phyloP scores from a whole-genome alignment of 2,113 vertebrate genomes.

The Tapirus terrestris region DNA sequence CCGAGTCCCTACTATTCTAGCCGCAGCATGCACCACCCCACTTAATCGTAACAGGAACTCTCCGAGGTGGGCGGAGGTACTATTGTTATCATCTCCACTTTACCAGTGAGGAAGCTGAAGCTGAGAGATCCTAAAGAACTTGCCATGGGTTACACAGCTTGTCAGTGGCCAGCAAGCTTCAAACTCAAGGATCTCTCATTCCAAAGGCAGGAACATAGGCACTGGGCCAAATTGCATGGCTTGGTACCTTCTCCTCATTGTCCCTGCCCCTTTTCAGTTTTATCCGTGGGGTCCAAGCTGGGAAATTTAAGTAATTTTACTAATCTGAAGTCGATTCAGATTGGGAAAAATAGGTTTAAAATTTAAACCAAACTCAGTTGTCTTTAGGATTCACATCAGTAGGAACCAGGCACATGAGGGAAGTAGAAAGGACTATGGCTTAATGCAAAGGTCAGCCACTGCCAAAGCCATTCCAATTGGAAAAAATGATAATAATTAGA shows the following conservation, averaged over 20 bases:
- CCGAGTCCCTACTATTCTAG: too few relatives aligned
- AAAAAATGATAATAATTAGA: not conserved
- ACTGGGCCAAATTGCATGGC: not conserved
- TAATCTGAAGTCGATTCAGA: not conserved
- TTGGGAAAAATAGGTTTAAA: not conserved
- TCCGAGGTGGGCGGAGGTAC: not conserved
- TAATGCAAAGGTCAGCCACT: not conserved
- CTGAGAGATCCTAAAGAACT: not conserved
- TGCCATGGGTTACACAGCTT: not conserved
- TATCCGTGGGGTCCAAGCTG: not conserved
- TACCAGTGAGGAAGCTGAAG: not conserved
- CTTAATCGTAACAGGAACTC: not conserved
- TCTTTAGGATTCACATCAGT: not conserved
- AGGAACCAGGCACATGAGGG: not conserved
- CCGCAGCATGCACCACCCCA: fast-evolving
- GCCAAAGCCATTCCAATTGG: not conserved
- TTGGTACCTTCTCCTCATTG: not conserved
- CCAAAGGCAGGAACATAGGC: not conserved
- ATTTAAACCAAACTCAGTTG: not conserved
- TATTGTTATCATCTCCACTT: not conserved
- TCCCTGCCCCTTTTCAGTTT: not conserved
- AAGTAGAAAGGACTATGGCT: not conserved
- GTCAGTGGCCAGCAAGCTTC: not conserved
- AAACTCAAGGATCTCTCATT: not conserved
- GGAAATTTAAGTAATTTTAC: not conserved